Evolutionary conservation across 2,113 vertebrate genomes (phyloP).

Genomic region (Alces alces): DNA sequence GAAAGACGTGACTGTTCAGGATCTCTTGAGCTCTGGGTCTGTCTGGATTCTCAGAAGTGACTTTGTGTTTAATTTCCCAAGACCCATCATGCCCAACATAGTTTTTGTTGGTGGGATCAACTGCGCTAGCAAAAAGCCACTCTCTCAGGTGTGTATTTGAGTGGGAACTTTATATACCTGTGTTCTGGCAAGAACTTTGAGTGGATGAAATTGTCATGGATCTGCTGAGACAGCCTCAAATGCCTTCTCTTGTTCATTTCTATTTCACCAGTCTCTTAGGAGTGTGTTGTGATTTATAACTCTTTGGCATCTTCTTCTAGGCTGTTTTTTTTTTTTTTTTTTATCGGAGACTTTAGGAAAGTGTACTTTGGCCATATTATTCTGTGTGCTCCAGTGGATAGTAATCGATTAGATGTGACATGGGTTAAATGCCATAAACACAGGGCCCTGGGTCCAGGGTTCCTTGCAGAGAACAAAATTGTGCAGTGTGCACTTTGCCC

Average conservation of each 20-base stretch:
- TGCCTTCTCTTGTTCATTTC: background rate
- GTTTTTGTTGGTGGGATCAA: conserved; percentile 77
- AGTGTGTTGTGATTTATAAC: background rate
- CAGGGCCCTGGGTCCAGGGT: background rate
- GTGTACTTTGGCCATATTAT: background rate
- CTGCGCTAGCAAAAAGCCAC: conserved; percentile 57
- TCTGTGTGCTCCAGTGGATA: background rate
- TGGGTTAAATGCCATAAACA: background rate
- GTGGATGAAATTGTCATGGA: background rate
- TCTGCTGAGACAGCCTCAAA: background rate
- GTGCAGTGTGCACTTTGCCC: accelerated
- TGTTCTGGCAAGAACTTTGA: background rate
- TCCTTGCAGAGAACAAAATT: background rate
- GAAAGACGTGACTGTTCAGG: conserved; percentile 72
- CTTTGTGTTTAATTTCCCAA: conserved; percentile 82
- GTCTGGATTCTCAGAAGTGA: conserved; percentile 89
- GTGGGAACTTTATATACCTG: background rate
- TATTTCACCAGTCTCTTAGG: background rate
- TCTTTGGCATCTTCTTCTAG: background rate
- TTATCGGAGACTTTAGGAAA: background rate
- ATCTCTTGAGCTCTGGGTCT: conserved; percentile 81
- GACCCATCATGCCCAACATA: conserved; percentile 90
- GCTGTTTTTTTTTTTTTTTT: background rate
- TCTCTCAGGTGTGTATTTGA: conserved; percentile 68
- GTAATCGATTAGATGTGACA: background rate